Conservation (phyloP, 2,888 invertebrate species). For the Stenodema calcarata region DNA sequence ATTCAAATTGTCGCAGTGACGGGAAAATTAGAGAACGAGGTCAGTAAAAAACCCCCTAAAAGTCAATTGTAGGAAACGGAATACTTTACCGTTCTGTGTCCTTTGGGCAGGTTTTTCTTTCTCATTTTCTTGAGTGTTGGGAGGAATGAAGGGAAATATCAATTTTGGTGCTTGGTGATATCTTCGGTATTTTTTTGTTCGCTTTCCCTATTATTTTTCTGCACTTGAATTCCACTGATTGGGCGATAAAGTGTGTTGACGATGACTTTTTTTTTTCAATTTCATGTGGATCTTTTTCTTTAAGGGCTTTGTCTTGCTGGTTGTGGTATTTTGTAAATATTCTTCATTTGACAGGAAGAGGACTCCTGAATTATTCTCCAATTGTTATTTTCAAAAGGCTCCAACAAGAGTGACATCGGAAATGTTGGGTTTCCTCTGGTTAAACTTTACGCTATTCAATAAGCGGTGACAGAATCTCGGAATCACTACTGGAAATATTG, state of each 20-base stretch:
- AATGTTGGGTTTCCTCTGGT: too few relatives aligned
- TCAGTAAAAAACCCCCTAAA: conserved; percentile 20
- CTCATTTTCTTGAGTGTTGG: conserved; percentile 2
- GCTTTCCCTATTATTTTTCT: conserved; percentile 4
- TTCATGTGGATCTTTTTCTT: background rate
- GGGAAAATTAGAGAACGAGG: conserved; percentile 24
- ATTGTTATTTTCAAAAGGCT: too few relatives aligned
- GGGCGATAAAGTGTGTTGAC: background rate
- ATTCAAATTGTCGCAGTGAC: conserved; percentile 45
- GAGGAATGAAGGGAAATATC: conserved; percentile 1
- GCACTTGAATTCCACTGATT: background rate
- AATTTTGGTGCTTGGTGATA: conserved; percentile 28
- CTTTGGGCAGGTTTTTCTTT: background rate
- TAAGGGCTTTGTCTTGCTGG: background rate
- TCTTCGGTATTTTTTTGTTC: background rate
- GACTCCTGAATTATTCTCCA: background rate
- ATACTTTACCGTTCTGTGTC: background rate
- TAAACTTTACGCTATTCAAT: too few relatives aligned
- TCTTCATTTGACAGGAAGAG: background rate
- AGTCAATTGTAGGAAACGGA: background rate
- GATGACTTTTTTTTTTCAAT: background rate
- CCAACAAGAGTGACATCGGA: too few relatives aligned
- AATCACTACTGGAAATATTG: too few relatives aligned
- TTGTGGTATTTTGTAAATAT: background rate
- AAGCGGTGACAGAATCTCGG: too few relatives aligned